Evolutionary conservation across 2,797 vertebrate genomes (phyloP).

Genomic region (Pseudopleuronectes americanus): DNA sequence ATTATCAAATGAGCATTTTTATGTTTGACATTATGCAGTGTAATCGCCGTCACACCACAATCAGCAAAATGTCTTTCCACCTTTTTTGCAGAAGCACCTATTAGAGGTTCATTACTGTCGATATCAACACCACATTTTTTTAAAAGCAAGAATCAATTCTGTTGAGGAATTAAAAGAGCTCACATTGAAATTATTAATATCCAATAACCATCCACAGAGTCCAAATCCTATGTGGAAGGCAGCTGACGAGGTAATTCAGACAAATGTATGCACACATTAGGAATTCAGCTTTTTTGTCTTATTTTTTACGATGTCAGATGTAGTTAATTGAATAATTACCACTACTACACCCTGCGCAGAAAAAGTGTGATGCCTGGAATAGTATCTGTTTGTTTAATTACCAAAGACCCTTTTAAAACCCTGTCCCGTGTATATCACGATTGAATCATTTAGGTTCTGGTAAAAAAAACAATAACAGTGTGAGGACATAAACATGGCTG

Average conservation of each 20-base stretch:
- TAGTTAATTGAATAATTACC: conserved; percentile 31
- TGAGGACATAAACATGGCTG: background rate
- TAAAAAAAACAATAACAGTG: conserved; percentile 19
- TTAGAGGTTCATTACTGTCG: conserved; percentile 39
- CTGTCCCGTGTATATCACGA: background rate
- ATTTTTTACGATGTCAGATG: background rate
- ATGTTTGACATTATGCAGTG: background rate
- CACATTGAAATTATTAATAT: conserved; percentile 41
- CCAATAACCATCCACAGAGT: conserved; percentile 37
- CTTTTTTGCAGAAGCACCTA: conserved; percentile 34
- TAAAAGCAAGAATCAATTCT: conserved; percentile 32
- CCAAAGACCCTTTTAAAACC: no score
- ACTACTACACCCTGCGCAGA: conserved; percentile 4
- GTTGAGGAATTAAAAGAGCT: conserved; percentile 51
- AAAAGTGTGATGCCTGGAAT: background rate
- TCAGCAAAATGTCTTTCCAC: conserved; percentile 36
- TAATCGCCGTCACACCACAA: conserved; percentile 42
- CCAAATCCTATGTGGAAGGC: conserved; percentile 30
- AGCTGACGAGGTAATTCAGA: conserved; percentile 38
- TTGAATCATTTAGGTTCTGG: conserved; percentile 4
- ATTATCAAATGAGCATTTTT: conserved; percentile 28
- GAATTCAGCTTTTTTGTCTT: conserved; percentile 9
- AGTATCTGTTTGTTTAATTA: no score
- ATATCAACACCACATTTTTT: conserved; percentile 12
- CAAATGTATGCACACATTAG: conserved; percentile 42